Evolutionary conservation across 2,113 vertebrate species (phyloP).

Genomic region (Romanogobio albipinnatus): DNA sequence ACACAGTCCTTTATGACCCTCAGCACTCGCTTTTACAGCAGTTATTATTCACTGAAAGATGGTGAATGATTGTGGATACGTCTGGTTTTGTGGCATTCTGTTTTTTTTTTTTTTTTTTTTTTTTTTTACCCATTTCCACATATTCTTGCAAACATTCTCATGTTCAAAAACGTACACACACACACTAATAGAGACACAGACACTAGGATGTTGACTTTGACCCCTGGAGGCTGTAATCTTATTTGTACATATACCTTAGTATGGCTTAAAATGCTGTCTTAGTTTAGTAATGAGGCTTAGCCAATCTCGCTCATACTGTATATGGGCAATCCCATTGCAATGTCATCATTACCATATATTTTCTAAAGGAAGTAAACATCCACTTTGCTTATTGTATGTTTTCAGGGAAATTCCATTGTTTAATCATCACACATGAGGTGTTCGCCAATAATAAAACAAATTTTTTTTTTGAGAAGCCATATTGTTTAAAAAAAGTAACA

Average conservation of each 20-base stretch:
- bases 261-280: conserved; percentile 54
- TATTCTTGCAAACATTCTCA: not conserved
- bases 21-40: conserved; percentile 54
- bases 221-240: not conserved
- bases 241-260: not conserved
- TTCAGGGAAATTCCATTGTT: conserved; percentile 14
- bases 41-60: conserved; percentile 45
- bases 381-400: not conserved
- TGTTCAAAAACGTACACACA: conserved; percentile 24
- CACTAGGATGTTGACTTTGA: conserved; percentile 21
- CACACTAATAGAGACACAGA: conserved; percentile 31
- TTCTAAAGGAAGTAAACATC: not conserved
- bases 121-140: conserved; percentile 19
- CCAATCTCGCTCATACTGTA: not conserved
- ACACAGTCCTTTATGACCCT: conserved; percentile 59
- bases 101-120: not conserved
- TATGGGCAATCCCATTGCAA: not conserved
- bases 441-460: not conserved
- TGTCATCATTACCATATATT: not conserved
- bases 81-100: conserved; percentile 7
- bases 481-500: not conserved
- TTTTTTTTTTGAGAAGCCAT: not conserved
- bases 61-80: conserved; percentile 42
- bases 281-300: conserved; percentile 61
- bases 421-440: not conserved